Evolutionary conservation across 2,113 vertebrate genomes (phyloP).

Genomic region (Rhinopomastus cyanomelas): DNA sequence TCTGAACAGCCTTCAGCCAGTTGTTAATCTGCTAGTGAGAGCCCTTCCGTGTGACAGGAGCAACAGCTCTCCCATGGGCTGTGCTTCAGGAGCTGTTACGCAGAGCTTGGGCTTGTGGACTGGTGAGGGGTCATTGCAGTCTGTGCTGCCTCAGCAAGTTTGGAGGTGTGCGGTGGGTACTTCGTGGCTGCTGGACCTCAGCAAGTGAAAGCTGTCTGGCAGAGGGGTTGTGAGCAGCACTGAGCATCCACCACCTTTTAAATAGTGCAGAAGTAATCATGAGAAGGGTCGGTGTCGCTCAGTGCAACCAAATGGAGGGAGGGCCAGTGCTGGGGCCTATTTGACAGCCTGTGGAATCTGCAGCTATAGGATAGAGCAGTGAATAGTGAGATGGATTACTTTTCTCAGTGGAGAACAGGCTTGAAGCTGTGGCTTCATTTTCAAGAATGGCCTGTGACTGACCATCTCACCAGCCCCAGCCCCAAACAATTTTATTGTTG

Average conservation of each 20-base stretch:
- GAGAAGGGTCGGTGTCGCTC: no score
- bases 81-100: not conserved
- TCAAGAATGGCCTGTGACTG: no score
- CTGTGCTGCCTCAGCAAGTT: rapidly evolving
- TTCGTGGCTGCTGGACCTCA: rapidly evolving
- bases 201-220: not conserved
- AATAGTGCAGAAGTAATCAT: not conserved
- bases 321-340: no score
- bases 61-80: not conserved
- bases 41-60: not conserved
- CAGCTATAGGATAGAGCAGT: no score
- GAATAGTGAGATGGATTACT: no score
- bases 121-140: not conserved
- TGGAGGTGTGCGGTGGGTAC: rapidly evolving
- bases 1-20: no score
- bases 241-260: not conserved
- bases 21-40: rapidly evolving
- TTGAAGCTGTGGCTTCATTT: no score
- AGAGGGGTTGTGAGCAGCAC: not conserved
- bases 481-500: no score
- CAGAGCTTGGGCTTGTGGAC: rapidly evolving
- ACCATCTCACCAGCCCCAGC: no score
- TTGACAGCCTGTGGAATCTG: no score
- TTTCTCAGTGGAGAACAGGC: no score
- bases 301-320: no score